Evolutionary conservation across 1,140 invertebrate species (phyloP), one percentile per base, ranked within the genome.

Genomic region (Homarus americanus): DNA sequence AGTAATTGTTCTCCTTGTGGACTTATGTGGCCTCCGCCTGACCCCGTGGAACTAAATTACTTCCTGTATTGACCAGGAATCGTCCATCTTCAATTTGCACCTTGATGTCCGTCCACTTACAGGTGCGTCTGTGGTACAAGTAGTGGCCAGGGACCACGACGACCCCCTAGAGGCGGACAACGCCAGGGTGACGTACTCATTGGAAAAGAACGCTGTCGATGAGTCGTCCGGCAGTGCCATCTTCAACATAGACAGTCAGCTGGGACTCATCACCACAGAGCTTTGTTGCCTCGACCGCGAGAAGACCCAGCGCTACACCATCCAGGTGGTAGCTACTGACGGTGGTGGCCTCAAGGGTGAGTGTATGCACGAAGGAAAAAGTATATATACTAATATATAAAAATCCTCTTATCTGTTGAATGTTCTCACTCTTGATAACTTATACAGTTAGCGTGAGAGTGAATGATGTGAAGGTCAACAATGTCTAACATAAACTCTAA

Each of bases 121-220:
- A 80, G 78, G 78, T 15, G 34, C 79, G 2, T 82, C 79, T 1
- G 79, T 82, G 28, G 63, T 58, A 15, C 79, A 38, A 12, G 79
- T 82, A 10, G 15, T 0, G 32, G 79, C 79, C 49, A 82, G 12
- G n/a, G 79, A 82, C 79, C 36, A 63, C 2, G 79, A 82, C 53
- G 53, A 80, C 41, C 79, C 79, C 49, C 49, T 20, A 2, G 79
- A 82, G 49, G 79, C 49, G 15, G 79, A 82, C 79, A 82, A 82
- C 79, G 79, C 79, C 53, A 63, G 63, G 79, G 79, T 63, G 12
- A 34, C 53, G 7, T 63, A 63, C 49, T 63, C 79, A 32, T 32
- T 58, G 53, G 79, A 82, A 34, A 80, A 80, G 78, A 82, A 82
- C 53, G 79, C 79, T 17, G 49, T 82, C 12, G 79, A 82, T 53